Conservation (phyloP, 2,113 vertebrate genomes). For the Sciurus niger region DNA sequence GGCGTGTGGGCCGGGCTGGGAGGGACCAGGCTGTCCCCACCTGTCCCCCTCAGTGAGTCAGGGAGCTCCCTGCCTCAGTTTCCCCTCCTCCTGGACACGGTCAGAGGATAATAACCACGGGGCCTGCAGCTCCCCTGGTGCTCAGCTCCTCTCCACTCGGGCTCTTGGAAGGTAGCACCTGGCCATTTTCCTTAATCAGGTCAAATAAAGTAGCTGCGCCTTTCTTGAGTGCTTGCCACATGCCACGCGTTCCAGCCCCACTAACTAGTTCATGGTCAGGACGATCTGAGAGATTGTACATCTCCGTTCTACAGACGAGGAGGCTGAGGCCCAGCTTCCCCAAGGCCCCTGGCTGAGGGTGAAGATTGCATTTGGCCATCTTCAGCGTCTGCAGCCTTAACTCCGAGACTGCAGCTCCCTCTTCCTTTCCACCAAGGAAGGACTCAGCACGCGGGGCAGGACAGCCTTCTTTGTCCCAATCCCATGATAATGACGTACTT, state of each 20-base stretch:
- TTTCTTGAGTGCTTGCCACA: background rate
- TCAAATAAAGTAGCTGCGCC: background rate
- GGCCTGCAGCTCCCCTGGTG: background rate
- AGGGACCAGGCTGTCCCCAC: background rate
- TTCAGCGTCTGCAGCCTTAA: background rate
- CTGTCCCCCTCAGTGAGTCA: background rate
- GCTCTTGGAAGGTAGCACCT: background rate
- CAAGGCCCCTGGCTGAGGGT: background rate
- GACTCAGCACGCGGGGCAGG: background rate
- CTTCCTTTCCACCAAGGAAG: background rate
- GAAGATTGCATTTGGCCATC: background rate
- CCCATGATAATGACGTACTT: background rate
- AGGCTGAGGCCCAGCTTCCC: background rate
- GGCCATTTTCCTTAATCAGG: background rate
- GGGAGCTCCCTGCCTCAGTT: background rate
- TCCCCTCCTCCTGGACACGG: background rate
- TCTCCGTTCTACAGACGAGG: background rate
- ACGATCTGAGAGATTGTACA: background rate
- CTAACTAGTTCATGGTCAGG: background rate
- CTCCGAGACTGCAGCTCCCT: background rate
- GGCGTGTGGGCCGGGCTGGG: background rate
- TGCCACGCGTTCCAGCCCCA: background rate
- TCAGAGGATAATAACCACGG: background rate
- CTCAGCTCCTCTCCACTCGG: background rate
- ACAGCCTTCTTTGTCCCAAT: background rate